Base-by-base conservation (phyloP, 2,888 invertebrate genomes). In the Campoletis raptor region DNA sequence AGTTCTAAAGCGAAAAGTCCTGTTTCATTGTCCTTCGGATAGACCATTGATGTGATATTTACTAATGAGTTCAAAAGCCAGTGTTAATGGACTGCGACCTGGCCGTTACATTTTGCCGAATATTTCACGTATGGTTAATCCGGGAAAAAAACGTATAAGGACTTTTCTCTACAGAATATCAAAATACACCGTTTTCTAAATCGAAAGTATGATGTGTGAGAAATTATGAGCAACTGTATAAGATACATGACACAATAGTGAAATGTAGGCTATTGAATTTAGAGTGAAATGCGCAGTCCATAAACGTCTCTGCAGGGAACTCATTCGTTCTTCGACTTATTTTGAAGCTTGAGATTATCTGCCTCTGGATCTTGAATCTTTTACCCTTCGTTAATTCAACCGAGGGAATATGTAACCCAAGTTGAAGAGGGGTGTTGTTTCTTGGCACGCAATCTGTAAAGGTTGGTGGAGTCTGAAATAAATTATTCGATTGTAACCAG, bases 361-460 rank as follows among this genome's bases (percentile, higher is more conserved):
- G 15, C 21, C 21, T 57, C 21, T 12, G 3, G 18, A 74, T 74
- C 57, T 40, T 40, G 15, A 74, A 74, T 52, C n/a, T 57, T 40
- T 57, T 54, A 10, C 40, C 57, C 21, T 74, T 21, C 21, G 8
- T 6, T 54, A 15, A 40, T 40, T 21, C 15, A 21, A 21, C 21
- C 6, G 54, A 57, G 24, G 57, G 40, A n/a, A 36, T 36, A 12
- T 24, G 40, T 21, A 12, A 30, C 9, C 9, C 45, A 36, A 57
- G 54, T 57, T 37, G 21, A 37, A 36, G 18, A 18, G 12, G 42
- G 37, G 24, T 30, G 18, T 30, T 52, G 37, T 57, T 77, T 70
- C 24, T 37, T 67, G 57, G 70, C 82, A 77, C 82, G 70, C 76
- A 70, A 70, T 64, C 48, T 67, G 42, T 40, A 48, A 8, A 70